Conservation (phyloP, 2,888 invertebrate genomes). For the Pasiphila rectangulata region DNA sequence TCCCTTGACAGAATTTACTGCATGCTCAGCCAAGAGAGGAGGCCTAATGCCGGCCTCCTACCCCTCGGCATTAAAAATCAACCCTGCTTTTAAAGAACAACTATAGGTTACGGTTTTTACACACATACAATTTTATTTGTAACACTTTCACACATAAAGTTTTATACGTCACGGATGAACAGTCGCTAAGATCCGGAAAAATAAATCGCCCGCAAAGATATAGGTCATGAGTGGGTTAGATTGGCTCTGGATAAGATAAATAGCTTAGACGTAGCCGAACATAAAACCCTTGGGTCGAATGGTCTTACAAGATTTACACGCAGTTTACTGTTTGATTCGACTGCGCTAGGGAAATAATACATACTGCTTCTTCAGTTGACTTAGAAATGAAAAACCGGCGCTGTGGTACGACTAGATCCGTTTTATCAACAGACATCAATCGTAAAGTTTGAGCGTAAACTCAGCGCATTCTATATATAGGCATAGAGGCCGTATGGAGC, state of each 20-base stretch:
- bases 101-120: no score
- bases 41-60: background rate
- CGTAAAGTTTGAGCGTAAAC: no score
- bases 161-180: constrained; percentile 1
- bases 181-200: constrained; percentile 5
- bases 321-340: background rate
- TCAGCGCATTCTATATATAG: no score
- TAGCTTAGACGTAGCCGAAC: constrained; percentile 5
- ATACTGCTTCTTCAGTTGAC: no score
- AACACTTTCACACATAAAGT: background rate
- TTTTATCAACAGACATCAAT: no score
- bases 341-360: background rate
- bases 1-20: no score
- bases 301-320: constrained; percentile 3
- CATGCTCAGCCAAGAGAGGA: background rate
- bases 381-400: no score
- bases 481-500: no score
- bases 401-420: no score
- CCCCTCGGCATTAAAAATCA: background rate
- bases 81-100: no score
- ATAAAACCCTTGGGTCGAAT: constrained; percentile 4
- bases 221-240: constrained; percentile 12
- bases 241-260: constrained; percentile 9
- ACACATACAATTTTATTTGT: background rate
- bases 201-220: constrained; percentile 10